A percentile compares a stretch with the other conserved stretches of the same genome.
These are phyloP conservation scores for Boulengeromyrus knoepffleri DNA, from an alignment of 2,113 vertebrate genomes.

Conservation along the genomic window DNA sequence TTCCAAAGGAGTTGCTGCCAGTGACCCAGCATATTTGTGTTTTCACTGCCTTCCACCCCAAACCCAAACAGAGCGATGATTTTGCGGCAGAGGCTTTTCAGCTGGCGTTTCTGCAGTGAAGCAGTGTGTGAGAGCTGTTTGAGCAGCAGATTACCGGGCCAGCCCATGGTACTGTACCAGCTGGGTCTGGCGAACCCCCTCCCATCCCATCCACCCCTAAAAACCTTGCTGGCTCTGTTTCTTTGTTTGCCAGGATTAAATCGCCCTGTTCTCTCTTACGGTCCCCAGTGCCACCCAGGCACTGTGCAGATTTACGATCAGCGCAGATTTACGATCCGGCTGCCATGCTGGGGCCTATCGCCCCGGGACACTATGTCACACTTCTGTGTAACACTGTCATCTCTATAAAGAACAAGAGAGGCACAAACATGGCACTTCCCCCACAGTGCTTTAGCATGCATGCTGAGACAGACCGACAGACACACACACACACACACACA, in stretches of 20 bases:
- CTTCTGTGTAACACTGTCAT: not conserved
- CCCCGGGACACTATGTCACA: not conserved
- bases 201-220: not conserved
- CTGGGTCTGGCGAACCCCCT: not conserved
- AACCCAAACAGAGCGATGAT: not conserved
- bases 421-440: not conserved
- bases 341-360: not conserved
- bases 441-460: not conserved
- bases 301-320: not conserved
- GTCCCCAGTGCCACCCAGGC: not conserved
- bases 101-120: constrained; percentile 44
- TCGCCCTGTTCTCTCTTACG: not conserved
- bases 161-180: constrained; percentile 39
- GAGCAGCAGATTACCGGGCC: constrained; percentile 49
- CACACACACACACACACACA: not conserved
- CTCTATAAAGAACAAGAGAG: not conserved
- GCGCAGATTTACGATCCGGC: not conserved
- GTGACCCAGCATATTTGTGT: not conserved
- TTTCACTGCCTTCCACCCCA: not conserved
- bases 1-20: not conserved
- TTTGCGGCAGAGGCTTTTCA: not conserved
- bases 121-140: constrained; percentile 52
- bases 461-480: not conserved
- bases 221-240: not conserved
- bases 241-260: not conserved